Conservation (phyloP, 2,888 invertebrate genomes). For the Gymnoscelis rufifasciata region DNA sequence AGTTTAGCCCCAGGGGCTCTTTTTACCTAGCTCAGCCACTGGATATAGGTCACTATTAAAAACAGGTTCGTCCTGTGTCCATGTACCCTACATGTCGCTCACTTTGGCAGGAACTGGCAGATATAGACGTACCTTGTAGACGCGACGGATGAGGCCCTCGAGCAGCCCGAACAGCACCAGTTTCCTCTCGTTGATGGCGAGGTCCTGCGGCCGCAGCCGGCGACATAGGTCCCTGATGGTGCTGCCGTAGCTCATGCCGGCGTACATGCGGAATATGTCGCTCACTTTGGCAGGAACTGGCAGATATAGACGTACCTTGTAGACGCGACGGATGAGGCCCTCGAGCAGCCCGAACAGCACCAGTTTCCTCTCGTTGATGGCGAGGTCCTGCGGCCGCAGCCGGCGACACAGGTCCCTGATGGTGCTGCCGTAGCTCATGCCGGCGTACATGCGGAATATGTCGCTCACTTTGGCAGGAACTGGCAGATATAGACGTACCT, state of each 20-base stretch:
- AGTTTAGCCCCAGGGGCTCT: no score
- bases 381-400: conserved; percentile 84
- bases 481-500: no score
- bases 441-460: conserved; percentile 84
- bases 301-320: no score
- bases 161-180: conserved; percentile 92
- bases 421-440: conserved; percentile 87
- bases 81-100: conserved; percentile 85
- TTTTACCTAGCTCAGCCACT: no score
- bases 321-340: conserved; percentile 88
- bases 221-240: conserved; percentile 87
- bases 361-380: conserved; percentile 88
- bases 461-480: no score
- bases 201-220: conserved; percentile 84
- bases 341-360: conserved; percentile 92
- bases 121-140: conserved; percentile 90
- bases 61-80: conserved; percentile 87
- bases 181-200: conserved; percentile 88
- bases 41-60: conserved; percentile 87
- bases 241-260: conserved; percentile 87
- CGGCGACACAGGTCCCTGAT: conserved; percentile 87
- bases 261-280: conserved; percentile 84
- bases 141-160: conserved; percentile 88
- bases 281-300: no score
- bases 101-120: no score